Base-by-base conservation (phyloP, 2,797 vertebrate genomes). In the Dermochelys coriacea region DNA sequence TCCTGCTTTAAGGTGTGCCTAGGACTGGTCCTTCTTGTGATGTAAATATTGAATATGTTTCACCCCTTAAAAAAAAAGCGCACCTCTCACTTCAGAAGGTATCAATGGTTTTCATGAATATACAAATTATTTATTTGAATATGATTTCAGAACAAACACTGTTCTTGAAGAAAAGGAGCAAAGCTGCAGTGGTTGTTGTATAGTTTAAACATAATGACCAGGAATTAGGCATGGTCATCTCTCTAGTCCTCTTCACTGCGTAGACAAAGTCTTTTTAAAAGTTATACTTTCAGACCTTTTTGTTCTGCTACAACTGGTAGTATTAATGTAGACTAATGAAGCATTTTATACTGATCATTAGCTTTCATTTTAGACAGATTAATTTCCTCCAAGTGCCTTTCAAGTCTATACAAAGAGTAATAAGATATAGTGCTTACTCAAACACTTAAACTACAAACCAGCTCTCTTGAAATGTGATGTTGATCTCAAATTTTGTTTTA, bases 251-350 rank as follows among this genome's bases (percentile, higher is more conserved):
- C 50, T 80, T 92, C 8, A 87, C 82, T 61, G 37, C 47, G 29
- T 77, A 80, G 34, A 95, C 93, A 96, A 97, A n/a, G 55, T 79
- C 84, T 29, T 77, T 90, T 90, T 79, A 45, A 27, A 47, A 89
- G 59, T 15, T 68, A n/a, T 68, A 68, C 77, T 82, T 71, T 49
- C 71, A 78, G 87, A 41, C 89, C 57, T 91, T 90, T 90, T 84
- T 80, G 84, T 94, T 86, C 52, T 80, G 1, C 34, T 29, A 52
- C 8, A 80, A 12, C 0, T 29, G 2, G 3, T 12, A 85, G 8
- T 91, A 54, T 71, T 82, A 96, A 95, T 95, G 86, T 82, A 75
- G 55, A 92, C 91, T 90, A 96, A 96, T 96, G 97, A 91, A 95
- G 82, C 89, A 80, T 52, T 96, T 95, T 88, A 93, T 94, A 57